Conservation (phyloP, 1,140 invertebrate genomes). For the Ectropis grisescens region DNA sequence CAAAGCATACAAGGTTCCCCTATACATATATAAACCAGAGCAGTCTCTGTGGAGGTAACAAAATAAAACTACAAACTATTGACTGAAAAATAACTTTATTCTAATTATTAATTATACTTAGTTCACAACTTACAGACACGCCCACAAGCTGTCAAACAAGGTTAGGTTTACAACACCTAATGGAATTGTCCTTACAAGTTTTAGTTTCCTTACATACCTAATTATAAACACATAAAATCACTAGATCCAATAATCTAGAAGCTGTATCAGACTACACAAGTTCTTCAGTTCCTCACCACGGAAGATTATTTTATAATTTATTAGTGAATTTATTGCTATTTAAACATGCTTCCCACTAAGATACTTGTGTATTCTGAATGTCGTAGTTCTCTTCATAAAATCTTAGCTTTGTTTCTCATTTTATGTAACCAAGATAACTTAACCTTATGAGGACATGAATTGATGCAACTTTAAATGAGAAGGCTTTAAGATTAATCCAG, state of each 20-base stretch:
- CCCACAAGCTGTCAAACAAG: constrained; percentile 42
- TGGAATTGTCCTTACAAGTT: constrained; percentile 51
- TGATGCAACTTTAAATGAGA: too few relatives aligned
- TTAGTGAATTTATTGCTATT: too few relatives aligned
- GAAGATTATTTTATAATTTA: not conserved
- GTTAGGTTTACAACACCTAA: constrained; percentile 39
- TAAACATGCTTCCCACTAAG: too few relatives aligned
- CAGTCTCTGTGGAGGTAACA: too few relatives aligned
- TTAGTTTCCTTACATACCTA: constrained; percentile 39
- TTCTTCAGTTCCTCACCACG: not conserved
- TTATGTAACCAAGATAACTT: too few relatives aligned
- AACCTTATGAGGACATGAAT: too few relatives aligned
- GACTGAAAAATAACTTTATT: constrained; percentile 61
- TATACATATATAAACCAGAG: too few relatives aligned
- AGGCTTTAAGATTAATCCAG: constrained; percentile 18
- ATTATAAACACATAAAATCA: constrained; percentile 45
- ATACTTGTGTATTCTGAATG: too few relatives aligned
- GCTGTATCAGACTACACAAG: constrained; percentile 13
- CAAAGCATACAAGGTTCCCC: too few relatives aligned
- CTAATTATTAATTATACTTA: constrained; percentile 50
- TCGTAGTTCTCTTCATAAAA: too few relatives aligned
- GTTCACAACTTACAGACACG: constrained; percentile 52
- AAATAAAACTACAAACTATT: constrained; percentile 22
- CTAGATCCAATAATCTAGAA: constrained; percentile 36
- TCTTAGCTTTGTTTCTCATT: too few relatives aligned